Evolutionary conservation across 2,113 vertebrate genomes (phyloP).

Genomic region (Glaucidium brasilianum): DNA sequence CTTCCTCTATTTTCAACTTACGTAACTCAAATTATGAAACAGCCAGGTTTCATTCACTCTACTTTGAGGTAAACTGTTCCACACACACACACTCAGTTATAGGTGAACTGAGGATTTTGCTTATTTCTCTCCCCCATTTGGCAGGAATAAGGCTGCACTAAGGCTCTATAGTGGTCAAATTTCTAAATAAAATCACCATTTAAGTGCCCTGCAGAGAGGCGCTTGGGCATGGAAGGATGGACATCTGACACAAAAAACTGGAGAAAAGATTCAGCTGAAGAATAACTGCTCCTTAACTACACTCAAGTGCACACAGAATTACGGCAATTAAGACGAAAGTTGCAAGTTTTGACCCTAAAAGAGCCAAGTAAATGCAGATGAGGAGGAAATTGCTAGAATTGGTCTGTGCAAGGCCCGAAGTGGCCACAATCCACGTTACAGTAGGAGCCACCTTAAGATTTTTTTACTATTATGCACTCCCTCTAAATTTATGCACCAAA

Average conservation of each 20-base stretch:
- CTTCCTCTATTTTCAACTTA: background rate
- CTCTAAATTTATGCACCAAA: background rate
- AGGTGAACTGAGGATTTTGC: background rate
- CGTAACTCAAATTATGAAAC: background rate
- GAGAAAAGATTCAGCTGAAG: background rate
- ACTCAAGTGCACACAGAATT: background rate
- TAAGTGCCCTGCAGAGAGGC: background rate
- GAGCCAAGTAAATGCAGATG: background rate
- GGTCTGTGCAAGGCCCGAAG: background rate
- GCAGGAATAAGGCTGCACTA: background rate
- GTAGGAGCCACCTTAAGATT: background rate
- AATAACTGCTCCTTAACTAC: background rate
- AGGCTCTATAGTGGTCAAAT: background rate
- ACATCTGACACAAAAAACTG: background rate
- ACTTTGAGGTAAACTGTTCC: background rate
- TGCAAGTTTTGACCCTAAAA: background rate
- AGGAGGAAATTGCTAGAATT: background rate
- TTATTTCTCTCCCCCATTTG: no score
- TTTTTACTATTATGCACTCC: background rate
- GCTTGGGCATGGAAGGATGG: background rate
- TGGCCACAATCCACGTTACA: background rate
- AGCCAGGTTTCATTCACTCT: background rate
- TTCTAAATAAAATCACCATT: background rate
- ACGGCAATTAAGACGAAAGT: background rate
- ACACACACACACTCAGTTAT: rapidly evolving